Evolutionary conservation across 2,113 vertebrate genomes (phyloP), one percentile per base, ranked within the genome.

Genomic region (Ornithorhynchus anatinus): DNA sequence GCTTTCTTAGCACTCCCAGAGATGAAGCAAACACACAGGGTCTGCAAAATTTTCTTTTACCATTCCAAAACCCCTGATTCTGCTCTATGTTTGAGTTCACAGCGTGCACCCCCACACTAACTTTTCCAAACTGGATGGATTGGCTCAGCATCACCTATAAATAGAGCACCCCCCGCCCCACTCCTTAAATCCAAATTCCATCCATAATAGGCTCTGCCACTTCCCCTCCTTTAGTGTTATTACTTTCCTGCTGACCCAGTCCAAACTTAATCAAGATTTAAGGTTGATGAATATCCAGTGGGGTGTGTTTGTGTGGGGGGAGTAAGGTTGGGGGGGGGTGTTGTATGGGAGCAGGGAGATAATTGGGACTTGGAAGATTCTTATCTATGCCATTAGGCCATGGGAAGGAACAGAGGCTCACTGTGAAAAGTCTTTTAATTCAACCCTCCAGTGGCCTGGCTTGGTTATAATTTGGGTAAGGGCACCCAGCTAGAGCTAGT

Each of bases 381-480:
- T 90, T 84, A 79, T 85, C 77, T 75, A 3, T 33, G 45, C 57
- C 64, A 67, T 73, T 67, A 80, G 42, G 19, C 43, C 75, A 36
- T 33, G 75, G 44, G 63, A 58, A 77, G 87, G 53, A 74, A 69
- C 77, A 68, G 39, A 63, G 67, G 75, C 69, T 51, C 81, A 5
- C 36, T 79, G 42, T 6, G 22, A 77, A 80, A 72, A 82, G 45
- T 37, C 75, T 82, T n/a, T 89, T 78, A 54, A 58, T 77, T 73
- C 65, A 79, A 59, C 66, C 77, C 35, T 79, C 71, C 72, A 76
- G 45, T 86, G 76, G 64, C 82, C 70, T 84, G 64, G 29, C 51
- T 79, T 68, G 69, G 57, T 73, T 87, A 81, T 84, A 79, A 90
- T 87, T 89, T 81, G 87, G 74, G 89, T 91, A 91, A 88, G 54